Evolutionary conservation across 92 coral and sea anemone genomes (phyloP), one percentile per base, ranked within the genome.

Genomic region (Zoanthus sociatus): DNA sequence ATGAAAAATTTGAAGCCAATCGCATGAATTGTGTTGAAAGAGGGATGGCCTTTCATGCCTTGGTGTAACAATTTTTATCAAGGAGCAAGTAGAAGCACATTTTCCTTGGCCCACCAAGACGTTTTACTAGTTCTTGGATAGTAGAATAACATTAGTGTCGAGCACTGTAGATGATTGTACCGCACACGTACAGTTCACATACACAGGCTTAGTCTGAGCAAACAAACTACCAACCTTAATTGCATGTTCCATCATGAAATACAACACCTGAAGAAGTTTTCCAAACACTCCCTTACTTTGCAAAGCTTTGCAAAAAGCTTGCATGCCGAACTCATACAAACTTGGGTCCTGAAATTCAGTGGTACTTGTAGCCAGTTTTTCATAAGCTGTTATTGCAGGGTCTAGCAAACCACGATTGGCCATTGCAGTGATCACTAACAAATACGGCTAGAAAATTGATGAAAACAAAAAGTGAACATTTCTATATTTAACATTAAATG

Each of bases 221-320:
- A n/a, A 11, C 74, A 55, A n/a, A 47, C 50, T 45, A 60, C 90
- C 50, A 74, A 87, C 93, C 90, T 83, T 71, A 14, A 94, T 71
- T 4, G 87, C 90, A 74, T 84, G 46, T 18, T 91, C 93, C 86
- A 89, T 30, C 91, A 93, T 90, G 51, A 89, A 89, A 58, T 83
- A 73, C 13, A 90, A 83, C 7, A 93, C 93, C 1, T 14, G 83
- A 30, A 86, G 77, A 83, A 93, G 78, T 11, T 55, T 88, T 14
- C 78, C 87, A 14, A 61, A 14, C 33, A 88, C 84, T 12, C 74
- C 88, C 37, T 68, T 86, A 31, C 63, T 84, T 15, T 77, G 45
- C 15, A 92, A 83, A 1, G 95, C 94, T 51, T 54, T 47, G 9
- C 92, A 79, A 37, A 93, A 86, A 3, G 88, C 79, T 31, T 37